Conservation (phyloP, 1,140 invertebrate genomes). For the Berghia stephanieae region DNA sequence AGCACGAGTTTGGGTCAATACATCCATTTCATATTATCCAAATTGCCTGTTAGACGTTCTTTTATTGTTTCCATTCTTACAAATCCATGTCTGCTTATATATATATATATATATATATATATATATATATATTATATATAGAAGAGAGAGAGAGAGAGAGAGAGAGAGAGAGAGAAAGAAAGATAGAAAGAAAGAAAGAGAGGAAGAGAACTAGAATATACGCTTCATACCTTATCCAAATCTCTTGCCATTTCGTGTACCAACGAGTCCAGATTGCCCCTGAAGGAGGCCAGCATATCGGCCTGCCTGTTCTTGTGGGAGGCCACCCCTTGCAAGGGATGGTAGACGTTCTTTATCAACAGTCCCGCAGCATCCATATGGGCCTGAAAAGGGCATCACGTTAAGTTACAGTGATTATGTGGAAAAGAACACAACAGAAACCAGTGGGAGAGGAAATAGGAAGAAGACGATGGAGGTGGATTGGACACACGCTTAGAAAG, state of each 20-base stretch:
- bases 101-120: not conserved
- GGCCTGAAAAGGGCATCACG: too few species aligned
- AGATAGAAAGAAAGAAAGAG: not conserved
- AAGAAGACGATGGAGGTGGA: too few species aligned
- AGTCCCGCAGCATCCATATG: conserved; percentile 88
- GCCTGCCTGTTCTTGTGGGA: conserved; percentile 89
- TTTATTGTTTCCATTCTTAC: too few species aligned
- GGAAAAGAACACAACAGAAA: too few species aligned
- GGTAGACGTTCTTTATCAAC: conserved; percentile 83
- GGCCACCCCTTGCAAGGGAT: conserved; percentile 85
- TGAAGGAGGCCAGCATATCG: conserved; percentile 87
- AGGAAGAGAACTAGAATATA: not conserved
- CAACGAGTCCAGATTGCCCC: conserved; percentile 90
- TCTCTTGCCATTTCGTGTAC: conserved; percentile 90
- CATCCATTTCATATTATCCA: too few species aligned
- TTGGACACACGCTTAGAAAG: too few species aligned
- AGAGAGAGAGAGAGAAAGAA: not conserved
- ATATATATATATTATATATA: not conserved
- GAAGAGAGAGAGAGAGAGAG: conserved; percentile 4
- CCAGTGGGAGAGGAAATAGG: not conserved
- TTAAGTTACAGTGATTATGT: too few species aligned
- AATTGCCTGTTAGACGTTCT: too few species aligned
- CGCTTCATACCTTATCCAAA: conserved; percentile 77
- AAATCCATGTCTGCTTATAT: too few species aligned
- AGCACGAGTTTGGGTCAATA: too few species aligned